Conservation (phyloP, 2,113 vertebrate genomes). For the Ursus arctos region DNA sequence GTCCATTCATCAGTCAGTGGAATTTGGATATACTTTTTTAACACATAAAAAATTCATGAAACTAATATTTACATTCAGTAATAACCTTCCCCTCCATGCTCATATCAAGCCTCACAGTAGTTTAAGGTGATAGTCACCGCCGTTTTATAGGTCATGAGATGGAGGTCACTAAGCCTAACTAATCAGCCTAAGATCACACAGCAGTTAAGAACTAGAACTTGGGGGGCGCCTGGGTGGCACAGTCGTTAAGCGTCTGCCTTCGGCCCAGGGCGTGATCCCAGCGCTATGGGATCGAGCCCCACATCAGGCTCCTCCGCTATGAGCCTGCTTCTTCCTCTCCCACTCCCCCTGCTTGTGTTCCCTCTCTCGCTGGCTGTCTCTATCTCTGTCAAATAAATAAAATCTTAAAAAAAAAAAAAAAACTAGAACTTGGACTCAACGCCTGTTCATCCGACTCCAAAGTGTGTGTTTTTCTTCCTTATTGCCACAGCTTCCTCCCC, state of each 20-base stretch:
- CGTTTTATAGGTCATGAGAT: not conserved
- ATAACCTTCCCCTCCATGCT: not conserved
- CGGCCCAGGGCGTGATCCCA: too few relatives aligned
- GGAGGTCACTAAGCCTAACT: not conserved
- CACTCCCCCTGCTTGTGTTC: too few relatives aligned
- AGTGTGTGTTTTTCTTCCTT: not conserved
- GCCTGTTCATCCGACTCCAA: not conserved
- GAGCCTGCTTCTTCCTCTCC: too few relatives aligned
- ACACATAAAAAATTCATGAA: conserved; percentile 21
- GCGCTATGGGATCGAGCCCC: too few relatives aligned
- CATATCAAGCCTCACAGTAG: not conserved
- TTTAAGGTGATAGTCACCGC: not conserved
- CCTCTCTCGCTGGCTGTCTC: too few relatives aligned
- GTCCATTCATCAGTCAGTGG: not conserved
- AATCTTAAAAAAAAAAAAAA: too few relatives aligned
- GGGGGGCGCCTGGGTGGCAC: too few relatives aligned
- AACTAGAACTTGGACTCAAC: not conserved
- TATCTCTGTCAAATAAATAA: too few relatives aligned
- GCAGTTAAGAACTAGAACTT: not conserved
- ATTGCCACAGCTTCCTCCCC: not conserved
- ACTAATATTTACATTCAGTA: conserved; percentile 27
- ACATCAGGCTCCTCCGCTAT: too few relatives aligned
- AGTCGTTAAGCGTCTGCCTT: too few relatives aligned
- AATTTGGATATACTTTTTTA: conserved; percentile 16
- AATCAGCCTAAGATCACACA: not conserved